Base-by-base conservation (phyloP, 37 sponge, comb jelly and placozoan genomes). In the Halichondria panicea region DNA sequence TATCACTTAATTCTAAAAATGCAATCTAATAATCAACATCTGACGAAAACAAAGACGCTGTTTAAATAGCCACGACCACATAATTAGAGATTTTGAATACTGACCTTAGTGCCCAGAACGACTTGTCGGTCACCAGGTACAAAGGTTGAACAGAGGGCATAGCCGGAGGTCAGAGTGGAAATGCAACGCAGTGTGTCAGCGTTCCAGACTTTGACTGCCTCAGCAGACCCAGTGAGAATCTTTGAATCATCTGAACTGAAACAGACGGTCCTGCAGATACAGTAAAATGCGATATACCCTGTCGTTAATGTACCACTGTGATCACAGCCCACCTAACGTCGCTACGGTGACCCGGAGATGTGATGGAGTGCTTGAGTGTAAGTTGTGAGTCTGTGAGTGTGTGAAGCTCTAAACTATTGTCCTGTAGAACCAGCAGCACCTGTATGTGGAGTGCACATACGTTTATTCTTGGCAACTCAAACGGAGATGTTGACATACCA, bases 61-160 rank as follows among this genome's bases (percentile, higher is more conserved):
- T n/a, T n/a, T n/a, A n/a, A n/a, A n/a, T n/a, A n/a, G n/a, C n/a
- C n/a, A n/a, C n/a, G n/a, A n/a, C n/a, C n/a, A n/a, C n/a, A n/a
- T n/a, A n/a, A n/a, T n/a, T n/a, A n/a, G n/a, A n/a, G n/a, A n/a
- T n/a, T n/a, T n/a, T 3, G 8, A 9, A 9, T 63, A 0, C 78
- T 22, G 30, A 94, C 95, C 88, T 93, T 95, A 9, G 89, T 91
- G 22, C 99, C 99, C 4, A 88, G 45, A n/a, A 98, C 48, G 18
- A 81, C 63, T 50, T 93, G 82, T 25, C 89, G 79, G 54, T 98
- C 86, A 21, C 99, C 96, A 22, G 96, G 96, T 25, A 84, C 86
- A 81, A 98, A 87, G n/a, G 74, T 55, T 13, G 73, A 64, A 43
- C 77, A 85, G 34, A 95, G 63, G n/a, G 77, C 92, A 72, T 90